Conservation (phyloP, 2,888 invertebrate species). For the Spicauda simplicius region DNA sequence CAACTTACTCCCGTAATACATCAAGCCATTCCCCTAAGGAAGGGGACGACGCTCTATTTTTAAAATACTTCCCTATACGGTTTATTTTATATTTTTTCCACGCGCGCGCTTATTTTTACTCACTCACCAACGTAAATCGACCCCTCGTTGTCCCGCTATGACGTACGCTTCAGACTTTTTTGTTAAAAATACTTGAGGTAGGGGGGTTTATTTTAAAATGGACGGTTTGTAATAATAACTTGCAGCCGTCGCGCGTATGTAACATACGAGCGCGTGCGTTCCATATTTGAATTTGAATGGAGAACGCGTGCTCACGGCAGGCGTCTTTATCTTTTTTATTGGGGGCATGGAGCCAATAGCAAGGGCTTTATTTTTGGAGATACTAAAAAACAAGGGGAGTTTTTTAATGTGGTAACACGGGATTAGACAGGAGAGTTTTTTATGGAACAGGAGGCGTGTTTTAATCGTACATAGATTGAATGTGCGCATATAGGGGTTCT, state of each 20-base stretch:
- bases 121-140: slow-evolving; percentile 53
- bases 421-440: slow-evolving; percentile 52
- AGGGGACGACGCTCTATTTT: slow-evolving; percentile 79
- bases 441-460: slow-evolving; percentile 59
- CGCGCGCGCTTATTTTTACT: slow-evolving; percentile 71
- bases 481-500: slow-evolving; percentile 4
- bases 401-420: slow-evolving; percentile 60
- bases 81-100: slow-evolving; percentile 82
- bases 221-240: slow-evolving; percentile 73
- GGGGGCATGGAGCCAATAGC: slow-evolving; percentile 71
- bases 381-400: slow-evolving; percentile 74
- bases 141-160: slow-evolving; percentile 39
- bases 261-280: slow-evolving; percentile 72
- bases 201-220: slow-evolving; percentile 60
- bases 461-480: slow-evolving; percentile 20
- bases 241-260: slow-evolving; percentile 68
- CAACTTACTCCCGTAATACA: slow-evolving; percentile 80
- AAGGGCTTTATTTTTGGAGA: slow-evolving; percentile 52
- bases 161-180: slow-evolving; percentile 31
- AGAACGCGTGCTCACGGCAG: slow-evolving; percentile 69
- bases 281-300: slow-evolving; percentile 76
- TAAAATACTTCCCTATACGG: slow-evolving; percentile 77
- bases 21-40: slow-evolving; percentile 76
- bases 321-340: slow-evolving; percentile 81
- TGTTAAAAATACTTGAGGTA: slow-evolving; percentile 30